These are phyloP conservation scores for Drosophila putrida DNA, from an alignment of 2,888 invertebrate species.

Conservation along the genomic window DNA sequence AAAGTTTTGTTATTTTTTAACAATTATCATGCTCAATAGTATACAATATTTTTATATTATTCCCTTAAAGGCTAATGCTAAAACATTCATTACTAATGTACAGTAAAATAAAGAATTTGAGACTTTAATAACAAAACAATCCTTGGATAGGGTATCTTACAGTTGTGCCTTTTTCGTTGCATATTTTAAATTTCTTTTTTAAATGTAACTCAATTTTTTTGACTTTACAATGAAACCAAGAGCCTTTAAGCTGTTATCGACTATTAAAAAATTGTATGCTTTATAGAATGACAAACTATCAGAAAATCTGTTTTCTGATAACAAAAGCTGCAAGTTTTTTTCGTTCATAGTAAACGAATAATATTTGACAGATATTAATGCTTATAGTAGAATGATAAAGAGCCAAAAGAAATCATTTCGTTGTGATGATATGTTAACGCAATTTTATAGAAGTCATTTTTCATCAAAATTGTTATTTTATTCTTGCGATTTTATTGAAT, in stretches of 20 bases:
- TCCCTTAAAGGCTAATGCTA: no score
- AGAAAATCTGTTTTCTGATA: no score
- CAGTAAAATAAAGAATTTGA: no score
- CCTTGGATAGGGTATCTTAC: no score
- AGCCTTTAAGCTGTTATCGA: neutral
- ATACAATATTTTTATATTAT: no score
- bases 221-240: neutral
- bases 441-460: neutral
- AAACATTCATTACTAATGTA: no score
- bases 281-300: neutral
- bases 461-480: neutral
- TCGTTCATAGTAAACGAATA: neutral
- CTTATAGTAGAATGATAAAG: neutral
- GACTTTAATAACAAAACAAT: no score
- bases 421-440: neutral
- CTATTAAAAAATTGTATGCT: neutral
- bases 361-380: neutral
- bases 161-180: no score
- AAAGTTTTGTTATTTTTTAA: no score
- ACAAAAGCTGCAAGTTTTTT: no score
- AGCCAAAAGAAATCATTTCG: neutral
- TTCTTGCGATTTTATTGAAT: neutral
- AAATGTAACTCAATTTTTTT: neutral
- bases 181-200: no score
- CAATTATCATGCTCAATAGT: no score